Percentiles rank a stretch among this genome's conserved stretches.
phyloP scores from a whole-genome alignment of 2,888 invertebrate genomes.

The Ditula angustiorana region DNA sequence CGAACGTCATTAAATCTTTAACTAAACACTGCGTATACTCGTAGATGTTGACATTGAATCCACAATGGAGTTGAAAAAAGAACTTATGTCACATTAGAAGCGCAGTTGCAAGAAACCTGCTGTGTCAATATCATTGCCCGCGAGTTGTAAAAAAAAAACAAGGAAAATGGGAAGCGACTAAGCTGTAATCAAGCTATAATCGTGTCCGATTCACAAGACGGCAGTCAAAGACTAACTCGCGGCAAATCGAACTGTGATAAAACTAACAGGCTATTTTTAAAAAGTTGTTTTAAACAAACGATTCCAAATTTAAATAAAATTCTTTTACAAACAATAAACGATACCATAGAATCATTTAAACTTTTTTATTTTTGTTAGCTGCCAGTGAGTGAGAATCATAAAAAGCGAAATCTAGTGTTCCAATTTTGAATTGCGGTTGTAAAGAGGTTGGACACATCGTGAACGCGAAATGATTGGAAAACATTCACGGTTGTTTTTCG shows the following conservation, averaged over 20 bases:
- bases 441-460: not conserved
- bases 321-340: not conserved
- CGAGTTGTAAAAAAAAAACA: conserved; percentile 19
- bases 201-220: conserved; percentile 21
- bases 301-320: not conserved
- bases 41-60: not conserved
- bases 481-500: conserved; percentile 65
- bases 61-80: not conserved
- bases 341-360: not conserved
- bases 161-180: conserved; percentile 26
- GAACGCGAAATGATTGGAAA: conserved; percentile 66
- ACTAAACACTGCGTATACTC: not conserved
- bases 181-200: conserved; percentile 32
- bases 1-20: not conserved
- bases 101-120: conserved; percentile 5
- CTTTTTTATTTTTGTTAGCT: not conserved
- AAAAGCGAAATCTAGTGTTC: not conserved
- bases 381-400: not conserved
- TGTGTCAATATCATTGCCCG: conserved; percentile 23
- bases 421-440: not conserved
- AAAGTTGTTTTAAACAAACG: not conserved
- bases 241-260: not conserved
- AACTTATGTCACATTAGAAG: not conserved
- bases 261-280: not conserved
- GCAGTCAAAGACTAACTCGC: conserved; percentile 21